These are phyloP conservation scores for Sturnira hondurensis DNA, from an alignment of 2,113 vertebrate species.

Conservation along the genomic window DNA sequence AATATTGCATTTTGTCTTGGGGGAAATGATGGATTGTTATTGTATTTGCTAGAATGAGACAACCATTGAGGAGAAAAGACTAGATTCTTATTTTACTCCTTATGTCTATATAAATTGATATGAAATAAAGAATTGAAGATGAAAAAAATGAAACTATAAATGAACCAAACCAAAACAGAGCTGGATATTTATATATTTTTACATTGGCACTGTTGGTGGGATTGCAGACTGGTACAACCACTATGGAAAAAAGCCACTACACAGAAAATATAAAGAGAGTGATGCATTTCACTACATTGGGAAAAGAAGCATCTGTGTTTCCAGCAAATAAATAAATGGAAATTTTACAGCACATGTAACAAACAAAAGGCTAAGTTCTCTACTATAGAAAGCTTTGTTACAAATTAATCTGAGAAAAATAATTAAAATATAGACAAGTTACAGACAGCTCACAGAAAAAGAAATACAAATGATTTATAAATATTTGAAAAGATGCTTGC, in stretches of 20 bases:
- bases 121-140: neutral
- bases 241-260: neutral
- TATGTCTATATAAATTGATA: neutral
- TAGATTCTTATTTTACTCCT: slow-evolving; percentile 16
- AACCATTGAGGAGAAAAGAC: neutral
- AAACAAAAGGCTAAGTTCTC: neutral
- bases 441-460: neutral
- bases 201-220: too few relatives aligned
- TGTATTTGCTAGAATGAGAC: neutral
- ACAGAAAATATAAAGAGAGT: neutral
- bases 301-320: neutral
- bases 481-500: neutral
- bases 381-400: neutral
- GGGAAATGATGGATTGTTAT: neutral
- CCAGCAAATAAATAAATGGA: neutral
- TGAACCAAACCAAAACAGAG: neutral
- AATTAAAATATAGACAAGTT: neutral
- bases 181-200: neutral
- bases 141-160: neutral
- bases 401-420: neutral
- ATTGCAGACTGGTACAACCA: too few relatives aligned
- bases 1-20: neutral
- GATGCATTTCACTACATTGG: neutral
- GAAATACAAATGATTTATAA: neutral
- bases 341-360: slow-evolving; percentile 4